A percentile compares a stretch with the other conserved stretches of the same genome.
Conservation (phyloP, 2,797 vertebrate genomes). For the Platyrinchus mystaceus region DNA sequence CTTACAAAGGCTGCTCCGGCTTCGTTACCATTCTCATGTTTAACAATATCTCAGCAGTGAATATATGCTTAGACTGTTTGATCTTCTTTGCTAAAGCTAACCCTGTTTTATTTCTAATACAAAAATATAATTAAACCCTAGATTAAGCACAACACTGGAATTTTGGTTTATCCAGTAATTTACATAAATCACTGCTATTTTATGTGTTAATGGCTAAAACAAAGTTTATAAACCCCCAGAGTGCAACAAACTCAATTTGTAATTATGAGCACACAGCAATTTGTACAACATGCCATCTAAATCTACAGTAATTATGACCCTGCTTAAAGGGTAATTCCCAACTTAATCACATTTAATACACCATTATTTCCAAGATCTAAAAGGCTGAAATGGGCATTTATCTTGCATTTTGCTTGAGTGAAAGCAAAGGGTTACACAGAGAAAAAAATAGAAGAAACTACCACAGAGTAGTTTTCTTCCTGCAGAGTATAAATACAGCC, state of each 20-base stretch:
- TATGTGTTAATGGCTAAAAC: constrained; percentile 52
- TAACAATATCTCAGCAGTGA: neutral
- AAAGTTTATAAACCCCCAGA: constrained; percentile 63
- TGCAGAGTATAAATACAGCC: neutral
- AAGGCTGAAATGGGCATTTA: constrained; percentile 1
- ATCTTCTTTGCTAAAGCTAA: neutral
- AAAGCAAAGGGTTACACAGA: neutral
- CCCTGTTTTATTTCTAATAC: neutral
- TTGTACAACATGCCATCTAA: constrained; percentile 47
- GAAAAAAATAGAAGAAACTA: neutral
- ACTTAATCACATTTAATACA: constrained; percentile 57
- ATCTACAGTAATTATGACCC: constrained; percentile 59
- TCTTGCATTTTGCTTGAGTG: constrained; percentile 9
- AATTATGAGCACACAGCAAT: constrained; percentile 55
- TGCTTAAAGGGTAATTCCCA: constrained; percentile 54
- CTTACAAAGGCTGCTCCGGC: neutral
- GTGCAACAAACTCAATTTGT: constrained; percentile 55
- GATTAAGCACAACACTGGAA: neutral
- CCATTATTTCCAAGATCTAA: neutral
- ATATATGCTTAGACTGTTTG: neutral
- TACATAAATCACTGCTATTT: constrained; percentile 52
- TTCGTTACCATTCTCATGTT: neutral
- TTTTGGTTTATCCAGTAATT: constrained; percentile 35
- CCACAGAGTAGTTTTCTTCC: neutral
- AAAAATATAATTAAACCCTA: neutral